These are phyloP conservation scores for Cheiracanthium punctorium DNA, from an alignment of 2,888 invertebrate species.

Conservation along the genomic window DNA sequence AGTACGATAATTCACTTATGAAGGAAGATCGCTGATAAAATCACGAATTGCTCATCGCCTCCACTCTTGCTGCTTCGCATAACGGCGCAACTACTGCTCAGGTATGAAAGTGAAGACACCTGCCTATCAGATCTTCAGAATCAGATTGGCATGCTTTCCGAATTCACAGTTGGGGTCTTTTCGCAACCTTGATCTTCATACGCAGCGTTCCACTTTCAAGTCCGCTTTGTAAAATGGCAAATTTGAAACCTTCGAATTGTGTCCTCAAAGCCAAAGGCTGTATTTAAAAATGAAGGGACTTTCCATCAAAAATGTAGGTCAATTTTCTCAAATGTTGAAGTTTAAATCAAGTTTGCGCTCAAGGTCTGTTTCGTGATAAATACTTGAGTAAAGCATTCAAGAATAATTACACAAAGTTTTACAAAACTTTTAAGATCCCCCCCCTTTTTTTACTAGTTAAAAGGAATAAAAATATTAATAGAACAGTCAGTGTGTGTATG, in stretches of 20 bases:
- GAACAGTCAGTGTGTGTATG: no score
- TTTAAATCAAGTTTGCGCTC: no score
- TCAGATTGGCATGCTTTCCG: not conserved
- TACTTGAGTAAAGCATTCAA: no score
- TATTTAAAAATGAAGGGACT: not conserved
- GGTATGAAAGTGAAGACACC: no score
- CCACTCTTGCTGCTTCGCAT: not conserved
- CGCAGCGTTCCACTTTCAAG: constrained; percentile 11
- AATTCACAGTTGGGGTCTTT: constrained; percentile 11
- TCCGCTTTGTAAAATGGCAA: not conserved
- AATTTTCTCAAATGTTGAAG: not conserved
- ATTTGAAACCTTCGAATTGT: not conserved
- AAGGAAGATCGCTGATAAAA: no score
- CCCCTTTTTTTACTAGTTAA: no score
- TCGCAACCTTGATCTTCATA: constrained; percentile 13
- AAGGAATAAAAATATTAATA: no score
- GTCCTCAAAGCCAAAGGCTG: not conserved
- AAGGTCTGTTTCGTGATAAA: no score
- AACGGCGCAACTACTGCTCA: not conserved
- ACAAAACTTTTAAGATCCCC: no score
- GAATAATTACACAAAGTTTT: no score
- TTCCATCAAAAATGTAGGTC: not conserved
- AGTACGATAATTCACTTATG: no score
- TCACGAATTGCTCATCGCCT: not conserved
- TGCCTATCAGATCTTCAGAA: not conserved